A percentile compares a stretch with the other conserved stretches of the same genome.
Evolutionary conservation across 2,113 vertebrate genomes (phyloP).

Genomic region (Pelobates fuscus): DNA sequence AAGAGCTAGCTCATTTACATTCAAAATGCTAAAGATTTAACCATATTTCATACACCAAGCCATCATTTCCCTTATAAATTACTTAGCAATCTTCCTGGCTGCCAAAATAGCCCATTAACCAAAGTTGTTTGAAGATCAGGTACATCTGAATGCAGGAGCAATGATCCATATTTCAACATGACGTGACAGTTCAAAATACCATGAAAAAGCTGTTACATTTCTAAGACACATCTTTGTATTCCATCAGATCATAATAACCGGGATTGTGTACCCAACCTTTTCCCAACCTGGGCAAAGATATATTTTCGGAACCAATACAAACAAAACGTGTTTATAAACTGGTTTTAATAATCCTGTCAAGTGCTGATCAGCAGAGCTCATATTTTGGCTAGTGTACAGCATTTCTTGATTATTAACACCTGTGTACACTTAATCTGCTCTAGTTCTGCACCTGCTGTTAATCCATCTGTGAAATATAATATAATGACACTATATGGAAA

Average conservation of each 20-base stretch:
- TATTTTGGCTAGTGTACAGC: not conserved
- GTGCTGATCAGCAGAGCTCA: not conserved
- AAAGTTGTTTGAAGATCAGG: slow-evolving; percentile 50
- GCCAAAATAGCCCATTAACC: slow-evolving; percentile 47
- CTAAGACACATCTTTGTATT: slow-evolving; percentile 23
- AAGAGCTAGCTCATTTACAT: slow-evolving; percentile 28
- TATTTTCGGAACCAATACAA: not conserved
- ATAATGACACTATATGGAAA: too few species aligned
- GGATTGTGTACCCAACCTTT: not conserved
- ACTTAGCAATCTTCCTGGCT: slow-evolving; percentile 39
- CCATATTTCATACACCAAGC: slow-evolving; percentile 25
- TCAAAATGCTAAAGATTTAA: slow-evolving; percentile 14
- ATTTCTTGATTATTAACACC: not conserved
- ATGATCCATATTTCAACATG: slow-evolving; percentile 42
- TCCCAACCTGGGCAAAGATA: not conserved
- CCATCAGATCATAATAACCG: slow-evolving; percentile 25
- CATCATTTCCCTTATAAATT: slow-evolving; percentile 17
- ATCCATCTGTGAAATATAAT: slow-evolving; percentile 3
- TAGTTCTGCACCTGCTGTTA: not conserved
- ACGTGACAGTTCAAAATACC: slow-evolving; percentile 24
- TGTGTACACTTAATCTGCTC: not conserved
- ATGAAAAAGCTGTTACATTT: slow-evolving; percentile 20
- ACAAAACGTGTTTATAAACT: not conserved
- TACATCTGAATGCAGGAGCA: slow-evolving; percentile 35
- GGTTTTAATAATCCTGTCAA: not conserved